Evolutionary conservation across 2,888 invertebrate species (phyloP), one percentile per base, ranked within the genome.

Genomic region (Mesoligia furuncula): DNA sequence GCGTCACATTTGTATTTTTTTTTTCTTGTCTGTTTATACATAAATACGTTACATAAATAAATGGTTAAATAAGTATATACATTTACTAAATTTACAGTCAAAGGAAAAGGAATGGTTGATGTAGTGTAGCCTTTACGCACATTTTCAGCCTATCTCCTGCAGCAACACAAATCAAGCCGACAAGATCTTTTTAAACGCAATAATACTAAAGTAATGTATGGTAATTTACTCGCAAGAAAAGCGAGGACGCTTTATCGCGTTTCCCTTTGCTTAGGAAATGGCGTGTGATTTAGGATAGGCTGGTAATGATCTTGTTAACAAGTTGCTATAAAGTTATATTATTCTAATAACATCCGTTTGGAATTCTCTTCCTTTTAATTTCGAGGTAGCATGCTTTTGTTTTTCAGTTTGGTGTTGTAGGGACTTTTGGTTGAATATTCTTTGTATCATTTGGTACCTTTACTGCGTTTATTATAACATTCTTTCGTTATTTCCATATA

Each of bases 231-330:
- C 67, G 73, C 75, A 74, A 87, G 88, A 81, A 87, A 69, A 86
- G 83, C 83, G 70, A 79, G 74, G 61, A 75, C 77, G 81, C 78
- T 87, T 88, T 87, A 87, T 88, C 84, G 75, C 72, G 68, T 61
- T 88, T 86, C 78, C 82, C 42, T 88, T 84, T 84, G 79, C 84
- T 82, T 81, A 88, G 82, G 62, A 75, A 88, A 82, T 75, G 82
- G 80, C 84, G 74, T 73, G 82, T 90, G 88, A 89, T 89, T 89
- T 89, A 89, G 77, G 88, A 75, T 75, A 81, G 88, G 70, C 80
- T 65, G 74, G 76, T 89, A 89, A 90, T 87, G 89, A 88, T 89
- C 84, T 90, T 89, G 88, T 88, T 88, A 87, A 88, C 88, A 87
- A 88, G 85, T 83, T 81, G 85, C 79, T 81, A 79, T 85, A 84